Conservation (phyloP, 2,888 invertebrate species). For the Xestia rhomboidea region DNA sequence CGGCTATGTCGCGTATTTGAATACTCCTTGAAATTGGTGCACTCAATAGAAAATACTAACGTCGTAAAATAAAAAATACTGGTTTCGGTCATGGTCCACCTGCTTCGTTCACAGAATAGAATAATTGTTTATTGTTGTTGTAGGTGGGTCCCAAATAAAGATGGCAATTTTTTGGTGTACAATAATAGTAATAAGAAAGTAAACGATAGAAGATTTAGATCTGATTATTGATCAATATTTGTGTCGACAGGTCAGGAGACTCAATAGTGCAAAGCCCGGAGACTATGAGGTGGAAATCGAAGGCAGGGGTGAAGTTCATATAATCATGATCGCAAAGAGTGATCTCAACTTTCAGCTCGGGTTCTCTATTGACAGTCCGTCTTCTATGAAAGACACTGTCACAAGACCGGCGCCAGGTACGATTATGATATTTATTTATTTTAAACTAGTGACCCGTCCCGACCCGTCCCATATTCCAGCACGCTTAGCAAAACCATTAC, state of each 20-base stretch:
- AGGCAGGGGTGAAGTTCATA: constrained; percentile 62
- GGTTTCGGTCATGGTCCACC: too few species aligned
- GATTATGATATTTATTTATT: not conserved
- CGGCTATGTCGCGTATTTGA: not conserved
- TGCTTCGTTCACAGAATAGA: too few species aligned
- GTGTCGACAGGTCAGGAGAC: constrained; percentile 69
- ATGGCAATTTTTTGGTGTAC: too few species aligned
- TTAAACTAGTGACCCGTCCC: not conserved
- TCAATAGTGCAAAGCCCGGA: constrained; percentile 68
- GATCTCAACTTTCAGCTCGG: constrained; percentile 76
- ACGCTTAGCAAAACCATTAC: too few species aligned
- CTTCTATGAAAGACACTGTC: constrained; percentile 71
- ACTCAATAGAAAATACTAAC: too few species aligned
- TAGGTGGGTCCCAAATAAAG: too few species aligned
- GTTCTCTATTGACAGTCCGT: constrained; percentile 72
- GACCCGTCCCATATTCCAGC: not conserved
- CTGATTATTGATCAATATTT: constrained; percentile 14
- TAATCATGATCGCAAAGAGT: constrained; percentile 70
- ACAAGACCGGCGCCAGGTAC: constrained; percentile 76
- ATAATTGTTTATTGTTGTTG: too few species aligned
- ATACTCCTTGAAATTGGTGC: too few species aligned
- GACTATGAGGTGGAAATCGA: constrained; percentile 69
- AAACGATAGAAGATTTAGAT: not conserved
- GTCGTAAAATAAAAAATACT: too few species aligned
- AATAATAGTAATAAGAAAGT: not conserved